Conservation (phyloP, 2,888 invertebrate species). For the Proisotoma minuta region DNA sequence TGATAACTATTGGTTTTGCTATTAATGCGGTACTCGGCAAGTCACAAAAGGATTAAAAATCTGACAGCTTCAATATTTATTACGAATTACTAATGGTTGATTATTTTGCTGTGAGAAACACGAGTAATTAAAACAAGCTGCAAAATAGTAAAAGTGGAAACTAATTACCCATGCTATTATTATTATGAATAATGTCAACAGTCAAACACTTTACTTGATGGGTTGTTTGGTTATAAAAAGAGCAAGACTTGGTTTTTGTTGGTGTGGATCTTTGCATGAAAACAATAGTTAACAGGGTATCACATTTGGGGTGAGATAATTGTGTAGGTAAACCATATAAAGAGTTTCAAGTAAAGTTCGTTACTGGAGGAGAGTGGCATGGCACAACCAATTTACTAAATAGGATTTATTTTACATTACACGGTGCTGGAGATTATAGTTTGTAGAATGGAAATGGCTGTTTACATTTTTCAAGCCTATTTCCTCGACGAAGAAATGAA, state of each 20-base stretch:
- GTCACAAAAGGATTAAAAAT: neutral
- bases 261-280: too few species aligned
- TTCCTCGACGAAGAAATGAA: slow-evolving; percentile 11
- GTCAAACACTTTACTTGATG: too few species aligned
- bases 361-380: neutral
- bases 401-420: slow-evolving; percentile 6
- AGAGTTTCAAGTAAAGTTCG: neutral
- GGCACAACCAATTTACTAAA: slow-evolving; percentile 13
- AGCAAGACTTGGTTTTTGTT: too few species aligned
- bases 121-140: too few species aligned
- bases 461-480: slow-evolving; percentile 22
- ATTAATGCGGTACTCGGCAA: neutral
- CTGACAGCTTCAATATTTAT: too few species aligned
- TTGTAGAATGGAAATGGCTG: slow-evolving; percentile 10
- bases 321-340: slow-evolving; percentile 11
- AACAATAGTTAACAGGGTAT: too few species aligned
- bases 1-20: neutral
- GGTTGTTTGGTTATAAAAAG: too few species aligned
- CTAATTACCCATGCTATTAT: too few species aligned
- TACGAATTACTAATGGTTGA: too few species aligned
- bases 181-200: too few species aligned
- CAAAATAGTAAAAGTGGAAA: too few species aligned
- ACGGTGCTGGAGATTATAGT: slow-evolving; percentile 5
- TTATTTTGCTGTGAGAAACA: too few species aligned
- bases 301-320: slow-evolving; percentile 11